Conservation (phyloP, 2,888 invertebrate genomes). For the Lasioglossum marginatum region DNA sequence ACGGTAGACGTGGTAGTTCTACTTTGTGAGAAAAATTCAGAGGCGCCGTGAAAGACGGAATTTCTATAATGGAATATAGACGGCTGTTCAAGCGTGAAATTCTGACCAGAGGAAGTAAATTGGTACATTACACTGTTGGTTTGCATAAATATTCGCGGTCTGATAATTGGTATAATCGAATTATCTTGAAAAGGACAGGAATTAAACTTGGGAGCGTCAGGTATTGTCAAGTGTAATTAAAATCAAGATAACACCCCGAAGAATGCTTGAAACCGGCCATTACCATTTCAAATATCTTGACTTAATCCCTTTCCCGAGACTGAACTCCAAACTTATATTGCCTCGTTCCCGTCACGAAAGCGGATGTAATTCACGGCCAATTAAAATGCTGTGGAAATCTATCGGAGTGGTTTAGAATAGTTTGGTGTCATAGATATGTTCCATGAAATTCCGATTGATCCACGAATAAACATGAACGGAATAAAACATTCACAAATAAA, state of each 20-base stretch:
- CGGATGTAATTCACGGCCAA: constrained; percentile 2
- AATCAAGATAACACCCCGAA: not conserved
- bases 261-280: constrained; percentile 21
- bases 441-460: not conserved
- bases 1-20: not conserved
- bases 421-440: not conserved
- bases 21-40: not conserved
- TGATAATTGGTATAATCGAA: not conserved
- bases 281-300: constrained; percentile 8
- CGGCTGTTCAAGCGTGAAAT: not conserved
- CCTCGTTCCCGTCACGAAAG: constrained; percentile 26
- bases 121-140: not conserved
- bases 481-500: not conserved
- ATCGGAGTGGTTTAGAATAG: not conserved
- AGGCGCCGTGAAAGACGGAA: not conserved
- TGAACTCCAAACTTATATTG: constrained; percentile 25
- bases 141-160: not conserved
- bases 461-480: constrained; percentile 20
- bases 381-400: constrained; percentile 14
- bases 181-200: not conserved
- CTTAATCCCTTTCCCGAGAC: constrained; percentile 28
- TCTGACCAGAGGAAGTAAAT: not conserved
- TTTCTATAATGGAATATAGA: not conserved
- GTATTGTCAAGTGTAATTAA: constrained; percentile 17
- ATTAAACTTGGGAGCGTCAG: not conserved